phyloP scores from a whole-genome alignment of 2,888 invertebrate genomes.

The Hipparchia sbordonii region DNA sequence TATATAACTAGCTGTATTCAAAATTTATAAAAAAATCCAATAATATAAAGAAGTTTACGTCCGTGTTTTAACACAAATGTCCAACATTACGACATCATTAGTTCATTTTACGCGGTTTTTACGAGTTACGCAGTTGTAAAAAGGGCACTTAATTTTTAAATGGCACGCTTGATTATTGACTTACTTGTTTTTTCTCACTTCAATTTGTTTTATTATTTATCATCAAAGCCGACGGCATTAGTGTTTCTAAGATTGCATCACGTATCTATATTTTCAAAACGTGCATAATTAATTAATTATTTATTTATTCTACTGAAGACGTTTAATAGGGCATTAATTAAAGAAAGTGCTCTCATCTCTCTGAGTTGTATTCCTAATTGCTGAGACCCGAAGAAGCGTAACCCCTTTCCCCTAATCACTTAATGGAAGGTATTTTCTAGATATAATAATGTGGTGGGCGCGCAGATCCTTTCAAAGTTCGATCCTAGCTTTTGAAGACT shows the following conservation, averaged over 20 bases:
- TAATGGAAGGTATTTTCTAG: too few species aligned
- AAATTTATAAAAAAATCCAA: conserved; percentile 16
- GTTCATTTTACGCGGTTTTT: conserved; percentile 42
- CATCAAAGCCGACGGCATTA: background rate
- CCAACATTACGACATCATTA: conserved; percentile 44
- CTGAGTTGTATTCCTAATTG: too few species aligned
- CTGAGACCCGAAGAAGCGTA: too few species aligned
- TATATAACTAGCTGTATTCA: conserved; percentile 18
- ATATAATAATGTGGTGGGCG: too few species aligned
- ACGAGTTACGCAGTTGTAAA: conserved; percentile 40
- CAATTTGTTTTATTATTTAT: background rate
- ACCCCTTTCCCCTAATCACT: too few species aligned
- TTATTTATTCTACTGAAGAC: background rate
- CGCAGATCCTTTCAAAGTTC: background rate
- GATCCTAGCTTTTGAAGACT: background rate
- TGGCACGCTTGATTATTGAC: conserved; percentile 19
- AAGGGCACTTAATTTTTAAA: conserved; percentile 35
- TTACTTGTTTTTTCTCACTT: conserved; percentile 16
- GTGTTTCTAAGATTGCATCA: background rate
- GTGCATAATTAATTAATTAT: too few species aligned
- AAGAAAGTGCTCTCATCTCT: background rate
- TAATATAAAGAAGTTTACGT: conserved; percentile 26
- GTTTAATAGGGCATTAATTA: background rate
- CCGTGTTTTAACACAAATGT: conserved; percentile 24
- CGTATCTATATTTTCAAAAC: too few species aligned